Conservation (phyloP, 1,140 invertebrate species). For the Medauroidea extradentata region DNA sequence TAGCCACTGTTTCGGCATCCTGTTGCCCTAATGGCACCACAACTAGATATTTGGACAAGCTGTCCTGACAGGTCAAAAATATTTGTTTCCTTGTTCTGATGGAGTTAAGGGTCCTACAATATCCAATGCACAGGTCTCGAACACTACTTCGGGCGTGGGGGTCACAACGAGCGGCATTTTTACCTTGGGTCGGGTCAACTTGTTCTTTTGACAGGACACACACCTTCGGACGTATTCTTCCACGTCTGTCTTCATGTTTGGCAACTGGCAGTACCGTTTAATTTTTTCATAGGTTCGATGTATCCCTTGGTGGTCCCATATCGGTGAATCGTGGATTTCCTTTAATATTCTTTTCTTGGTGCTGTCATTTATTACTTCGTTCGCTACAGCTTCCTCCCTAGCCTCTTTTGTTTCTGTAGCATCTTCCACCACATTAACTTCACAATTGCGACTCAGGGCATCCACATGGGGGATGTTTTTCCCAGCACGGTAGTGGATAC, state of each 20-base stretch:
- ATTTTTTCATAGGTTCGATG: constrained; percentile 5
- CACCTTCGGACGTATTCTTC: constrained; percentile 10
- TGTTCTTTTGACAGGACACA: constrained; percentile 11
- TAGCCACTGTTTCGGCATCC: background rate
- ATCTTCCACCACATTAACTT: too few relatives aligned
- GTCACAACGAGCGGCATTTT: constrained; percentile 3
- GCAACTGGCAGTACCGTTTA: background rate
- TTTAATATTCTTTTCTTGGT: constrained; percentile 1
- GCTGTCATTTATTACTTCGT: background rate
- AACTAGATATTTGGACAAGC: constrained; percentile 6
- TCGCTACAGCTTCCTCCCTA: background rate
- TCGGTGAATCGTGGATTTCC: background rate
- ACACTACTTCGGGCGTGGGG: background rate
- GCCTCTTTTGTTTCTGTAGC: too few relatives aligned
- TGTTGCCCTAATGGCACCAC: constrained; percentile 1
- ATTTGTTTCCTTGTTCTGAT: too few relatives aligned
- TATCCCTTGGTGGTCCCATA: constrained; percentile 3
- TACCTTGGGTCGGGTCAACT: background rate
- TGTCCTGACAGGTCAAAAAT: constrained; percentile 7
- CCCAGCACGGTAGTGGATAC: constrained; percentile 42
- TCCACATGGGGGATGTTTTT: constrained; percentile 36
- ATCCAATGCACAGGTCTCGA: background rate
- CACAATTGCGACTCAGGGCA: constrained; percentile 19
- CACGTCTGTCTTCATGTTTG: constrained; percentile 3
- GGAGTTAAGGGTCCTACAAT: too few relatives aligned